These are phyloP conservation scores for Calameuta filiformis DNA, from an alignment of 2,888 invertebrate genomes.

Conservation along the genomic window DNA sequence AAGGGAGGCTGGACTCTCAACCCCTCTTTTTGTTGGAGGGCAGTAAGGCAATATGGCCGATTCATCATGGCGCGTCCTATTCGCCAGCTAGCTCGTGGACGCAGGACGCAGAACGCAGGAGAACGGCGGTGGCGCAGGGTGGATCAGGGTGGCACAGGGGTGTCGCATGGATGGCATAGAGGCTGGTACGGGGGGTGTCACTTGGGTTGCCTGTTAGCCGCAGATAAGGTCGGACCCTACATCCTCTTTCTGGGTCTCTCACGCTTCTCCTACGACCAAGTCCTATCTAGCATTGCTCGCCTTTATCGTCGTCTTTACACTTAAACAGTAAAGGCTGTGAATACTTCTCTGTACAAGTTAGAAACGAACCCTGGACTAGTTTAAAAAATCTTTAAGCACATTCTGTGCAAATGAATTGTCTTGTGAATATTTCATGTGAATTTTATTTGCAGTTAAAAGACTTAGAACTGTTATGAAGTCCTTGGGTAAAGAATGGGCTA, in stretches of 20 bases:
- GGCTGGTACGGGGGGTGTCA: conserved; percentile 17
- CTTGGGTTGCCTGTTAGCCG: conserved; percentile 51
- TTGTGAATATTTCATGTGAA: not conserved
- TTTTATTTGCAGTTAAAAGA: not conserved
- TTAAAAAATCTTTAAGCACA: not conserved
- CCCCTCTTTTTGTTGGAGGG: conserved; percentile 32
- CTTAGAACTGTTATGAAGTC: not conserved
- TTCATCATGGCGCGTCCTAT: conserved; percentile 58
- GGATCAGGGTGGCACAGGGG: not conserved
- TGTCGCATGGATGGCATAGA: not conserved
- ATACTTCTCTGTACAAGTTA: not conserved
- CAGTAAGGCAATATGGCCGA: conserved; percentile 59
- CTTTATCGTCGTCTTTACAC: not conserved
- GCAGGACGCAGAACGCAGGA: conserved; percentile 38
- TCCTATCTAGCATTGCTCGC: conserved; percentile 25
- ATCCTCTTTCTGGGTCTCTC: conserved; percentile 39
- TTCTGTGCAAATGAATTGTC: not conserved
- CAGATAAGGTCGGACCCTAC: conserved; percentile 63
- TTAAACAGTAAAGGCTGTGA: not conserved
- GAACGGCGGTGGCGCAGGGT: conserved; percentile 5
- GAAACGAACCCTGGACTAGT: not conserved
- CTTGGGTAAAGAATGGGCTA: not conserved
- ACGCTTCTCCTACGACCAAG: conserved; percentile 29
- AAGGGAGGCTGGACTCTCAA: conserved; percentile 16
- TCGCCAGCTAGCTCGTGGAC: conserved; percentile 34